Evolutionary conservation across 2,113 vertebrate genomes (phyloP).

Genomic region (Ploceus nigricollis): DNA sequence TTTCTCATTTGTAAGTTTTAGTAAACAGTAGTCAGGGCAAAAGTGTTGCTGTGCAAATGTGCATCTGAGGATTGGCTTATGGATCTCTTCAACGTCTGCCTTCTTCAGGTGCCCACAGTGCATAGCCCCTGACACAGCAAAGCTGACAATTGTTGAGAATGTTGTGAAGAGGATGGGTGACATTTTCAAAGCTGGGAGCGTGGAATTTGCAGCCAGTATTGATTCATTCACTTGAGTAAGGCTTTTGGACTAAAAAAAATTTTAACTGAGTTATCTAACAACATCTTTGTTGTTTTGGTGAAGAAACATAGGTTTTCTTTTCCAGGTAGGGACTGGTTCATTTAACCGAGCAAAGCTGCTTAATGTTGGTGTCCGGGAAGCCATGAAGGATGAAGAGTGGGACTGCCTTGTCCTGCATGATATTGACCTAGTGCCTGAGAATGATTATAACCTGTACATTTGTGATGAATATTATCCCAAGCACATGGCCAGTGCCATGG

Average conservation of each 20-base stretch:
- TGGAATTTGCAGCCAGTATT: not conserved
- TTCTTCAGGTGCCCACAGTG: not conserved
- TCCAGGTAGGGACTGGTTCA: slow-evolving; percentile 62
- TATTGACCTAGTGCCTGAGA: slow-evolving; percentile 73
- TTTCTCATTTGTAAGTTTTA: not conserved
- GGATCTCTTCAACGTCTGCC: not conserved
- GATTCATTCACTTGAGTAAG: not conserved
- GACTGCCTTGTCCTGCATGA: slow-evolving; percentile 76
- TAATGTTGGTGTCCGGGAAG: slow-evolving; percentile 73
- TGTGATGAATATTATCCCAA: slow-evolving; percentile 71
- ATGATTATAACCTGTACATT: slow-evolving; percentile 73
- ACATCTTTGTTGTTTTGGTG: not conserved
- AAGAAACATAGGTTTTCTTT: not conserved
- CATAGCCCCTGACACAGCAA: not conserved
- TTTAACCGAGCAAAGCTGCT: slow-evolving; percentile 78
- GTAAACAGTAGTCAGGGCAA: not conserved
- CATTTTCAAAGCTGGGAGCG: not conserved
- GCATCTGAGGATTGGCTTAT: not conserved
- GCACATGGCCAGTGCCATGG: slow-evolving; percentile 72
- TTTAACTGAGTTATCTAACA: not conserved
- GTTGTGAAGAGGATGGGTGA: not conserved
- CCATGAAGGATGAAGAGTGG: slow-evolving; percentile 75
- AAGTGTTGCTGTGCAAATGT: not conserved
- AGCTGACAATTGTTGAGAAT: not conserved
- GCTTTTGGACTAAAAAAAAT: not conserved